Conservation (phyloP, 2,888 invertebrate species). For the Caenorhabditis drosophilae region DNA sequence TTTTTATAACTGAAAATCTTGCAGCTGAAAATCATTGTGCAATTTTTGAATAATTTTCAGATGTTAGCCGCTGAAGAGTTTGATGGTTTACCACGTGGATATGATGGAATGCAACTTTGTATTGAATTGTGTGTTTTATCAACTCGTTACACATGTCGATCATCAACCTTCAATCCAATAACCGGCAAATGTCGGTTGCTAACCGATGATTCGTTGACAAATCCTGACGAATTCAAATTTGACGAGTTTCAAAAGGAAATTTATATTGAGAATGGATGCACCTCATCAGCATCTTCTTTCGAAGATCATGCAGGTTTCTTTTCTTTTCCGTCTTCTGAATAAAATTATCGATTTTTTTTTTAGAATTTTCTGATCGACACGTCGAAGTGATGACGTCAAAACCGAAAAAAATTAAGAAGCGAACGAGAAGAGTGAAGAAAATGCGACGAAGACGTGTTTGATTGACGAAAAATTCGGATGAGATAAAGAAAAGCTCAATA, state of each 20-base stretch:
- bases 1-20: not conserved
- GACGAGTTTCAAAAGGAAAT: slow-evolving; percentile 47
- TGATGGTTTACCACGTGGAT: slow-evolving; percentile 63
- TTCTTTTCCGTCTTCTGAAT: not conserved
- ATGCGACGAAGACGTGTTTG: not conserved
- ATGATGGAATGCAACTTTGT: slow-evolving; percentile 65
- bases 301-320: not conserved
- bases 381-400: slow-evolving; percentile 25
- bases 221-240: slow-evolving; percentile 56
- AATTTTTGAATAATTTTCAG: too few species aligned
- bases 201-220: slow-evolving; percentile 55
- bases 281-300: slow-evolving; percentile 5
- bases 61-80: slow-evolving; percentile 59
- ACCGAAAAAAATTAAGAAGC: slow-evolving; percentile 30
- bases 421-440: not conserved
- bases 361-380: slow-evolving; percentile 13
- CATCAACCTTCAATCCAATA: slow-evolving; percentile 55
- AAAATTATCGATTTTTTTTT: not conserved
- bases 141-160: slow-evolving; percentile 59
- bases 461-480: not conserved
- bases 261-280: slow-evolving; percentile 66
- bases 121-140: slow-evolving; percentile 65
- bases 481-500: not conserved
- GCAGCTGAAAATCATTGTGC: too few species aligned
- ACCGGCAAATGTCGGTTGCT: slow-evolving; percentile 57